phyloP scores from a whole-genome alignment of 1,140 invertebrate species.

The Cherax destructor region DNA sequence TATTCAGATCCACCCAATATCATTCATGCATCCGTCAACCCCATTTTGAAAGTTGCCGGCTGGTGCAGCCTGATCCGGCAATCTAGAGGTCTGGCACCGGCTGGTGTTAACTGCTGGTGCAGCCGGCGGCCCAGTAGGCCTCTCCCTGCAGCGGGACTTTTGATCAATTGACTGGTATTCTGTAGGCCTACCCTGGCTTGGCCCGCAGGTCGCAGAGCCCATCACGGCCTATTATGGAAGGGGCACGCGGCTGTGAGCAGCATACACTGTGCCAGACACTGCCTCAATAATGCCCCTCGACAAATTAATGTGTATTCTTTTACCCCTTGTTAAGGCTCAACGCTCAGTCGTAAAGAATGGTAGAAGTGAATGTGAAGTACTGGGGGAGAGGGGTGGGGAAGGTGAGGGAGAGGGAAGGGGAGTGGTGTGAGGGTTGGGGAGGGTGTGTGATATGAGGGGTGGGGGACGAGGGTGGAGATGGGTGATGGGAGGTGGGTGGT shows the following conservation, averaged over 20 bases:
- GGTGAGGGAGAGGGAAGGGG: too few relatives aligned
- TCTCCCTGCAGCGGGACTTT: constrained; percentile 5
- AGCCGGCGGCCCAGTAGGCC: background rate
- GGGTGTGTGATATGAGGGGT: too few relatives aligned
- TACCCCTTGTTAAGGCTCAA: background rate
- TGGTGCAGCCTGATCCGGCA: too few relatives aligned
- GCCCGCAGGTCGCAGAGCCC: constrained; percentile 15
- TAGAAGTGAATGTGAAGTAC: background rate
- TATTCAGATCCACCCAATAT: too few relatives aligned
- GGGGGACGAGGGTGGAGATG: too few relatives aligned
- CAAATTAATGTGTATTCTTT: constrained; percentile 13
- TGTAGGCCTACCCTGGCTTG: background rate
- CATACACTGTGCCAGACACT: background rate
- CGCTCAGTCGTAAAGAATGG: background rate
- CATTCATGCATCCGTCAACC: too few relatives aligned
- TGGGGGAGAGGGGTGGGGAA: background rate
- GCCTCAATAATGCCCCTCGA: background rate
- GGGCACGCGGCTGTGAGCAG: background rate
- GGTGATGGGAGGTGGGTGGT: background rate
- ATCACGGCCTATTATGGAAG: constrained; percentile 26
- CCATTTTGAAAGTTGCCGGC: too few relatives aligned
- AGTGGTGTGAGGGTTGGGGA: too few relatives aligned
- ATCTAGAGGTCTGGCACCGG: too few relatives aligned
- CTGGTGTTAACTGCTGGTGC: background rate
- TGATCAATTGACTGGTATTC: constrained; percentile 29